Conservation (phyloP, 1,140 invertebrate species). For the Pantala flavescens region DNA sequence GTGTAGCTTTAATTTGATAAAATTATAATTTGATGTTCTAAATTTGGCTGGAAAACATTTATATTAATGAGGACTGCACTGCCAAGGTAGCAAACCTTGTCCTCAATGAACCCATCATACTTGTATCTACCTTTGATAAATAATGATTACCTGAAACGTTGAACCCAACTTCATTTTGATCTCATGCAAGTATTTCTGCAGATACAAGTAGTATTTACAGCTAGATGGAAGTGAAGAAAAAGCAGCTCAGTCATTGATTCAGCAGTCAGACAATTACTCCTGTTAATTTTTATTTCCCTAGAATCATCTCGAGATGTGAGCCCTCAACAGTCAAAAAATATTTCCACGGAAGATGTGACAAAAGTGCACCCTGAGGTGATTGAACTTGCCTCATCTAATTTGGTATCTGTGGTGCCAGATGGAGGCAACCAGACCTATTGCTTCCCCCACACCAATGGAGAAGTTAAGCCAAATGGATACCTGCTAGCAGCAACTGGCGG, state of each 20-base stretch:
- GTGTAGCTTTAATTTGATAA: no score
- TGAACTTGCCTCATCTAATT: not conserved
- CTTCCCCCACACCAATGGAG: constrained; percentile 36
- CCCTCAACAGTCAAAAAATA: constrained; percentile 37
- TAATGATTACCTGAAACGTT: no score
- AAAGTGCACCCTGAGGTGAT: constrained; percentile 10
- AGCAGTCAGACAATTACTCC: no score
- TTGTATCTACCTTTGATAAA: no score
- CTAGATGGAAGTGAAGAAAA: no score
- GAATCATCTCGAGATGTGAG: constrained; percentile 46
- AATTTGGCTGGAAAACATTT: not conserved
- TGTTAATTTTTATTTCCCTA: constrained; percentile 20
- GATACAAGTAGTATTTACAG: no score
- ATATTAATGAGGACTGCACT: not conserved
- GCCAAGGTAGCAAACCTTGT: constrained; percentile 8
- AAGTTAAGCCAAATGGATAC: constrained; percentile 31
- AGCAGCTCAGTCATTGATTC: no score
- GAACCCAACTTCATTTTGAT: no score
- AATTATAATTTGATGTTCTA: no score
- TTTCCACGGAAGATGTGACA: constrained; percentile 32
- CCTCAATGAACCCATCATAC: not conserved
- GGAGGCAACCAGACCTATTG: constrained; percentile 25
- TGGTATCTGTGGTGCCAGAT: not conserved
- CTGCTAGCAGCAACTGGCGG: constrained; percentile 22
- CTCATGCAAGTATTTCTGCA: no score